Evolutionary conservation across 2,888 invertebrate species (phyloP), one percentile per base, ranked within the genome.

Genomic region (Ectemnius lituratus): DNA sequence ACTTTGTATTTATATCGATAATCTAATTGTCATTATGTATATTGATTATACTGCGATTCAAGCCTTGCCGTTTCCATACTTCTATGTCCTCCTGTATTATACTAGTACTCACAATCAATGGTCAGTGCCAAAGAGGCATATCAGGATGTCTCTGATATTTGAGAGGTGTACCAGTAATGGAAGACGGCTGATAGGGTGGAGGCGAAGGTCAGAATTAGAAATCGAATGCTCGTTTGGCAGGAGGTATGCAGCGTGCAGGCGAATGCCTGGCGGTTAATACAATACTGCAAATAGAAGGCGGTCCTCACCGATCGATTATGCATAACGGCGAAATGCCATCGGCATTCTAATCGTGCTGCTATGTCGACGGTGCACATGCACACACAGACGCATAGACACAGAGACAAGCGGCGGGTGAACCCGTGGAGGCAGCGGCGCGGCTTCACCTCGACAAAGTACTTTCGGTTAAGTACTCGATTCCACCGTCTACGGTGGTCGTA

Each of bases 231-330:
- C n/a, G 5, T n/a, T 45, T 2, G 2, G 13, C 4, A 49, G 20
- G n/a, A 45, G 61, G 16, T 16, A 49, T 56, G 65, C 47, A 56
- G 2, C 64, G 52, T 45, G 23, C 57, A 37, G 65, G 65, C 52
- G 62, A 57, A 52, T 56, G 47, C 20, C 27, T 13, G 49, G 45
- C 58, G 61, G 16, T 66, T 66, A 69, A 66, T 74, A 37, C 63
- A 49, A 61, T 63, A 20, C 63, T 18, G 52, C 56, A 68, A 77
- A 77, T 62, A 70, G 70, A 68, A 58, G 76, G 70, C 68, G 47
- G 65, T 75, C 58, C 75, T 62, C 63, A 46, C 57, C 66, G 69
- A 78, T 80, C 69, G 67, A 75, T 78, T 66, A 75, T 68, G 67
- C 73, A 70, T 68, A 73, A 80, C 73, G 62, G 62, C 56, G 63